phyloP scores from a whole-genome alignment of 2,888 invertebrate species.

The Seira musarum region DNA sequence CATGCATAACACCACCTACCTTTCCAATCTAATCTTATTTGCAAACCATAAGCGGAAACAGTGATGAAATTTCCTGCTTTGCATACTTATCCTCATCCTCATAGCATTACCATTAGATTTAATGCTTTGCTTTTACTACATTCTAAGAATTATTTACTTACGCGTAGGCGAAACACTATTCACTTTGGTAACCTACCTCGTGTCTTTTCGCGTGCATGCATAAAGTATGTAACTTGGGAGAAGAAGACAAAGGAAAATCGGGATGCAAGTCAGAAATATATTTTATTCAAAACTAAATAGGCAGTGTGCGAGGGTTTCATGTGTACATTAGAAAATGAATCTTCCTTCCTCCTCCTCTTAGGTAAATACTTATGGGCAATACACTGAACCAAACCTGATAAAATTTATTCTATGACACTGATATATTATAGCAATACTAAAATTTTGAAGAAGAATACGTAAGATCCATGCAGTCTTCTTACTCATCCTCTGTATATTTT shows the following conservation, averaged over 20 bases:
- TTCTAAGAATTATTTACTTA: neutral
- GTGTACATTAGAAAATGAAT: conserved; percentile 44
- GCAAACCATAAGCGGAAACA: conserved; percentile 16
- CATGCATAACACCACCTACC: neutral
- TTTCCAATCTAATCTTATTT: conserved; percentile 18
- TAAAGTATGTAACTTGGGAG: neutral
- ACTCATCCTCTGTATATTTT: neutral
- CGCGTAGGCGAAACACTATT: neutral
- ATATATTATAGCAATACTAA: conserved; percentile 34
- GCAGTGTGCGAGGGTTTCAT: neutral
- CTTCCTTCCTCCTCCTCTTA: conserved; percentile 24
- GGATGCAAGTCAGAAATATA: neutral
- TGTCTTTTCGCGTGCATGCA: neutral
- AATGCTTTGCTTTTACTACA: neutral
- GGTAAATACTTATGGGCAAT: conserved; percentile 33
- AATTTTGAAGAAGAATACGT: neutral
- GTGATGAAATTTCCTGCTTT: conserved; percentile 25
- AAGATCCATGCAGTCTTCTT: neutral
- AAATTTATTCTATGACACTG: conserved; percentile 46
- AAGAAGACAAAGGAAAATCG: neutral
- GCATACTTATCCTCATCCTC: neutral
- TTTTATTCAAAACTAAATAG: neutral
- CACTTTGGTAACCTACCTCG: neutral
- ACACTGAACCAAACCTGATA: conserved; percentile 45
- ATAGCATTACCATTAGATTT: neutral